Conservation (phyloP, 2,113 vertebrate species). For the Brachirus orientalis region DNA sequence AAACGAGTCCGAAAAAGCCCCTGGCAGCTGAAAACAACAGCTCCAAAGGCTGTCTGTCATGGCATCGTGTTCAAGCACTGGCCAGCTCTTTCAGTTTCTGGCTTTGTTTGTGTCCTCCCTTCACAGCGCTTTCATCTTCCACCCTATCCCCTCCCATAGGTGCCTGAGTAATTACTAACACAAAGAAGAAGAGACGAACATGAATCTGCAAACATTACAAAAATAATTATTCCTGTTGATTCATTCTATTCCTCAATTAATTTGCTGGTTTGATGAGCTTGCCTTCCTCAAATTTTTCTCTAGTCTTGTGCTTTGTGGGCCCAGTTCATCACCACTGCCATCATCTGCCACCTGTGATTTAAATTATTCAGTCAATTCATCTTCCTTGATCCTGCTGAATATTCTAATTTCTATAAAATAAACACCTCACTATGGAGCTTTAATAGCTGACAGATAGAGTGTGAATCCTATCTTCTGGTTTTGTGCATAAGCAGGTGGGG, state of each 20-base stretch:
- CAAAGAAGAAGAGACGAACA: conserved; percentile 64
- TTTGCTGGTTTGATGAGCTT: conserved; percentile 45
- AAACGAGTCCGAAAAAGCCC: conserved; percentile 77
- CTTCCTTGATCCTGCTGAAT: conserved; percentile 32
- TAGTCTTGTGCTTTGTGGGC: conserved; percentile 17
- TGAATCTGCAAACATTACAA: conserved; percentile 63
- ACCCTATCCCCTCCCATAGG: conserved; percentile 54
- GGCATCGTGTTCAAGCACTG: conserved; percentile 67
- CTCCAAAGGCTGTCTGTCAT: conserved; percentile 75
- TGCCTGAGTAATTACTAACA: conserved; percentile 64
- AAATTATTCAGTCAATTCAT: conserved; percentile 41
- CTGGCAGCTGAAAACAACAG: conserved; percentile 77
- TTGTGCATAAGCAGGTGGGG: conserved; percentile 17
- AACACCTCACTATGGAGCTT: conserved; percentile 32
- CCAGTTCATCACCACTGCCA: conserved; percentile 31
- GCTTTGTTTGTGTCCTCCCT: conserved; percentile 76
- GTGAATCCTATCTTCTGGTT: conserved; percentile 39
- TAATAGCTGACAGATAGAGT: conserved; percentile 27
- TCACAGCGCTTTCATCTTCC: conserved; percentile 70
- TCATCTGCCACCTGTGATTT: conserved; percentile 17
- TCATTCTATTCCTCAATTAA: conserved; percentile 48
- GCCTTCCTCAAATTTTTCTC: conserved; percentile 34
- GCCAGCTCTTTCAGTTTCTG: conserved; percentile 60
- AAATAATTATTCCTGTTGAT: conserved; percentile 60
- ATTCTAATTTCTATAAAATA: conserved; percentile 34